Evolutionary conservation across 1,140 invertebrate genomes (phyloP).

Genomic region (Vollenhovia emeryi): DNA sequence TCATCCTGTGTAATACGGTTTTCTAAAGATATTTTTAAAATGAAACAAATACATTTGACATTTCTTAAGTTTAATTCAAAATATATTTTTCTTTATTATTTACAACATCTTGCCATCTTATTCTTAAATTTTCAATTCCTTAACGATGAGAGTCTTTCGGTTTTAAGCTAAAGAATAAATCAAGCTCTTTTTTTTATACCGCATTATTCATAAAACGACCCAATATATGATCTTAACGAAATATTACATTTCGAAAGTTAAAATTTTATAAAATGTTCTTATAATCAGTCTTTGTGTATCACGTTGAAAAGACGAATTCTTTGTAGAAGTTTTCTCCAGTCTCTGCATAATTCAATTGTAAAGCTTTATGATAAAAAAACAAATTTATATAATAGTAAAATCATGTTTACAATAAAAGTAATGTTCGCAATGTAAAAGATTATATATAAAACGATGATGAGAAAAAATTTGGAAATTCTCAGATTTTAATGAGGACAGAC

Average conservation of each 20-base stretch:
- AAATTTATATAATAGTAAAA: background rate
- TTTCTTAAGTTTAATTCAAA: too few species aligned
- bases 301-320: background rate
- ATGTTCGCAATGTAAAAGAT: background rate
- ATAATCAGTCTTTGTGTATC: background rate
- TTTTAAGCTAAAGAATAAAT: too few species aligned
- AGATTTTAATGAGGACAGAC: constrained; percentile 55
- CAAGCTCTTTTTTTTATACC: too few species aligned
- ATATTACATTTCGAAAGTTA: background rate
- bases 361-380: too few species aligned
- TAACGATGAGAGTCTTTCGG: too few species aligned
- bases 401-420: background rate
- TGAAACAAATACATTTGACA: too few species aligned
- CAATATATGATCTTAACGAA: background rate
- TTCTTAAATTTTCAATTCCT: too few species aligned
- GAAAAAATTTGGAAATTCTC: background rate
- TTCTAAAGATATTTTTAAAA: too few species aligned
- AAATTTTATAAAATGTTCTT: background rate
- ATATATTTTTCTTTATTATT: too few species aligned
- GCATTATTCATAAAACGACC: too few species aligned
- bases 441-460: background rate
- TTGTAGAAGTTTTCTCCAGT: background rate
- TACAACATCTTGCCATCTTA: too few species aligned
- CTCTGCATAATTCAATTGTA: background rate
- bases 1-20: too few species aligned